phyloP scores from a whole-genome alignment of 2,113 vertebrate species.

The Girardinichthys multiradiatus region DNA sequence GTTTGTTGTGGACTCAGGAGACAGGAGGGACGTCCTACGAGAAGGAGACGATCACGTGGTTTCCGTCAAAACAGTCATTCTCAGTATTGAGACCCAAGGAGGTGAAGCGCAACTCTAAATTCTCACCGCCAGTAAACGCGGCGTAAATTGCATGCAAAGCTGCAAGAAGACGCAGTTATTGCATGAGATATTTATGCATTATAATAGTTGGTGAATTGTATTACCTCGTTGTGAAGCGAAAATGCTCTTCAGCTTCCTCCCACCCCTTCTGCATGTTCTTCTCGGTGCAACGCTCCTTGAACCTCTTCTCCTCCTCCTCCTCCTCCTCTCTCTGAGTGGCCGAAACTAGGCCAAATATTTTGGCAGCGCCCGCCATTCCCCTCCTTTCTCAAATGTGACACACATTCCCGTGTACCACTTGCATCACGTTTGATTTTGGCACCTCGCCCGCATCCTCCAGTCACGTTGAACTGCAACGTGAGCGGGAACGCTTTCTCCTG shows the following conservation, averaged over 20 bases:
- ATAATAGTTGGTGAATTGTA: neutral
- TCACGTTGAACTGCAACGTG: slow-evolving; percentile 81
- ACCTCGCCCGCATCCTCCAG: slow-evolving; percentile 25
- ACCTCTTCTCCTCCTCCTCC: neutral
- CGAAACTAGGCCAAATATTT: slow-evolving; percentile 76
- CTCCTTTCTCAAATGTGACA: slow-evolving; percentile 70
- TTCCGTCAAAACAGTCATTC: slow-evolving; percentile 51
- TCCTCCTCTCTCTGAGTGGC: neutral
- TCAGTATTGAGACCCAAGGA: neutral
- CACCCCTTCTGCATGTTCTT: neutral
- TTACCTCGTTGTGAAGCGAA: slow-evolving; percentile 24
- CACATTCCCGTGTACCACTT: slow-evolving; percentile 70
- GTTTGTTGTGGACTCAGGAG: slow-evolving; percentile 59
- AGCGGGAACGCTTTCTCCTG: slow-evolving; percentile 9
- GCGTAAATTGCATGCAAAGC: neutral
- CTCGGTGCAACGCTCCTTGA: neutral
- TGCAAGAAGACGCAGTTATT: neutral
- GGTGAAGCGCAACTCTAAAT: neutral
- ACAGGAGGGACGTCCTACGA: slow-evolving; percentile 41
- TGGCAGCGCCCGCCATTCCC: slow-evolving; percentile 62
- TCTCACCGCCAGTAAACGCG: neutral
- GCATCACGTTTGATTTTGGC: slow-evolving; percentile 64
- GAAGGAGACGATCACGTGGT: slow-evolving; percentile 62
- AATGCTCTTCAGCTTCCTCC: neutral
- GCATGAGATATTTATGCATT: neutral